Evolutionary conservation across 2,113 vertebrate species (phyloP).

Genomic region (Tragelaphus buxtoni): DNA sequence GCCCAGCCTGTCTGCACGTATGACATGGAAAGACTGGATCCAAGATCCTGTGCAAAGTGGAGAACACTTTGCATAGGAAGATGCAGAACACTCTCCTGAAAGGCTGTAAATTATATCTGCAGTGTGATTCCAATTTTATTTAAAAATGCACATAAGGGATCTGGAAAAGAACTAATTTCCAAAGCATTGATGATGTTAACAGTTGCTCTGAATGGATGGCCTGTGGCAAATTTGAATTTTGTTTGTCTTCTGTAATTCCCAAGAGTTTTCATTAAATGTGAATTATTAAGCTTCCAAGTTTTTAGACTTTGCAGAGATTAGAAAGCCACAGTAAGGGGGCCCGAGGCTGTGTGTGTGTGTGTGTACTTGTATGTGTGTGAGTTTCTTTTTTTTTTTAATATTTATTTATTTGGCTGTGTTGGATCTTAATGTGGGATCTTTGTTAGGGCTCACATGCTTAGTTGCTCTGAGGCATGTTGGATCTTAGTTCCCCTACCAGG

Average conservation of each 20-base stretch:
- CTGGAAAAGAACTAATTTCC: not conserved
- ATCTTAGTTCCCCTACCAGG: not conserved
- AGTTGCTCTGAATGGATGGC: not conserved
- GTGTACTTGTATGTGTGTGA: not conserved
- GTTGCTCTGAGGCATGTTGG: not conserved
- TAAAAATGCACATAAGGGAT: not conserved
- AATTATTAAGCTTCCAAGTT: not conserved
- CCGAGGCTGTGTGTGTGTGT: too few species aligned
- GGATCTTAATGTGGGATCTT: not conserved
- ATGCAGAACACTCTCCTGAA: not conserved
- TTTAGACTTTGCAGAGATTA: not conserved
- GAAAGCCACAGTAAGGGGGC: not conserved
- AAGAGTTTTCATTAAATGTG: not conserved
- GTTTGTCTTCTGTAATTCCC: not conserved
- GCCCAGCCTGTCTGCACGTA: not conserved
- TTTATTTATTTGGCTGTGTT: not conserved
- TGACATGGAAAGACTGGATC: not conserved
- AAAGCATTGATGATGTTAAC: not conserved
- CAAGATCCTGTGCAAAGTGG: not conserved
- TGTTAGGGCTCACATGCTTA: not conserved
- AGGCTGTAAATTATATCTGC: not conserved
- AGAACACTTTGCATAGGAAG: not conserved
- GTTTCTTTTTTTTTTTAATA: not conserved
- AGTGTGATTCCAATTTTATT: not conserved
- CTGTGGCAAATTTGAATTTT: not conserved